Evolutionary conservation across 2,888 invertebrate genomes (phyloP), one percentile per base, ranked within the genome.

Genomic region (Hirtodrosophila cameraria): DNA sequence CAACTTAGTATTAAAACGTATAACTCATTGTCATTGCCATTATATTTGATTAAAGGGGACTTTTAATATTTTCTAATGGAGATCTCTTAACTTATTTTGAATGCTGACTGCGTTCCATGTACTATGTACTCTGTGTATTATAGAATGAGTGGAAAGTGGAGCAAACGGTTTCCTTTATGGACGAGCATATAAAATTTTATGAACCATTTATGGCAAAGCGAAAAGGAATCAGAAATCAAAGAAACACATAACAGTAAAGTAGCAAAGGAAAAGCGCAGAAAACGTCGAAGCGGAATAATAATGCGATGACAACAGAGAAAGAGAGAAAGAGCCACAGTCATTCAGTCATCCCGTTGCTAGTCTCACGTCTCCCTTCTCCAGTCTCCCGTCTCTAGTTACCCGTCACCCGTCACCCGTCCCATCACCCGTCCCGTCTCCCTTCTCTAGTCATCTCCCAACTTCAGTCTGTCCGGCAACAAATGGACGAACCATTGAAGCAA

Each of bases 161-260:
- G 75, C 78, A 76, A 76, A 66, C 69, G 54, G 78, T 77, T 77
- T 77, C 69, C 75, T 76, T 76, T 76, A 78, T 76, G 58, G 75
- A 76, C 59, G 75, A 68, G 75, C 75, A 41, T 71, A 78, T 76
- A 78, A 76, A 76, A 76, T 75, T 76, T 76, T 78, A 76, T 75
- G 78, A 75, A 67, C 71, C 78, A 76, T 76, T 76, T 78, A 75
- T 76, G 79, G 75, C 75, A 50, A n/a, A 72, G 64, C 48, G 39
- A 41, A 69, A 61, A 54, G 57, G 48, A 57, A 58, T 46, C 30
- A 60, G 60, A 74, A 77, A 77, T 68, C 77, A 74, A 64, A 69
- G 78, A 75, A 77, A 78, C 76, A 64, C 77, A 74, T 76, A 76
- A 74, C 72, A 73, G 72, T 73, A 74, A 74, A 76, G 77, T 63